Evolutionary conservation across 2,888 invertebrate species (phyloP).

Genomic region (Ypsolopha sequella): DNA sequence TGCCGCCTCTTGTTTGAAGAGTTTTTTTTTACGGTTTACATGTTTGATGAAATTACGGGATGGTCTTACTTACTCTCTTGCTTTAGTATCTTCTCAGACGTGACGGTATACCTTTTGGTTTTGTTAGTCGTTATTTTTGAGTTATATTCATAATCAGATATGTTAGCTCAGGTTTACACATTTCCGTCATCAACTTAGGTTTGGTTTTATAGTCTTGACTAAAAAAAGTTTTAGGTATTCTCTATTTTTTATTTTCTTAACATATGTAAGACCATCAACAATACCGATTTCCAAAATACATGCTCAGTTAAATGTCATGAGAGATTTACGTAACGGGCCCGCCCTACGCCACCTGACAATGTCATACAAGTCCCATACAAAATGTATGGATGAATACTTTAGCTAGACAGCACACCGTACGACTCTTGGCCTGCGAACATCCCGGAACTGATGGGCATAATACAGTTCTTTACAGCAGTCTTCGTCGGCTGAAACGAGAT

Average conservation of each 20-base stretch:
- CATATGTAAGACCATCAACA: too few relatives aligned
- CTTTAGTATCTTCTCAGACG: too few relatives aligned
- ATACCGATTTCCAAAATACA: slow-evolving; percentile 27
- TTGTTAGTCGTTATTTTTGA: not conserved
- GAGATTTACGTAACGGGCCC: slow-evolving; percentile 58
- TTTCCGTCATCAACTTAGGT: too few relatives aligned
- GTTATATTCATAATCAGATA: too few relatives aligned
- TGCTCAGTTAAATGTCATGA: slow-evolving; percentile 67
- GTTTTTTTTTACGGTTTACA: not conserved
- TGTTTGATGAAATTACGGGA: not conserved
- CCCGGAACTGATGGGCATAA: slow-evolving; percentile 68
- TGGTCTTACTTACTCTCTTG: not conserved
- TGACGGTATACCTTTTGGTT: not conserved
- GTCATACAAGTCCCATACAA: slow-evolving; percentile 1
- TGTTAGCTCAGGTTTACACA: too few relatives aligned
- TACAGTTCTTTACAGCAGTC: slow-evolving; percentile 64
- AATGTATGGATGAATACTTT: not conserved
- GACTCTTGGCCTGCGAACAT: slow-evolving; percentile 63
- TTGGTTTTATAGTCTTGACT: too few relatives aligned
- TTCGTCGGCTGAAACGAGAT: slow-evolving; percentile 11
- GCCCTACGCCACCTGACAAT: slow-evolving; percentile 68
- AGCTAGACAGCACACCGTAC: slow-evolving; percentile 42
- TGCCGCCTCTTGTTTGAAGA: slow-evolving; percentile 49
- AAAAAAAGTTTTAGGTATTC: too few relatives aligned
- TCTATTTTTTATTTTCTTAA: too few relatives aligned